Percentiles rank a stretch among this genome's conserved stretches.
Evolutionary conservation across 64 coral and sea anemone species (phyloP).

Genomic region (Hydrozoanthus tunicans): DNA sequence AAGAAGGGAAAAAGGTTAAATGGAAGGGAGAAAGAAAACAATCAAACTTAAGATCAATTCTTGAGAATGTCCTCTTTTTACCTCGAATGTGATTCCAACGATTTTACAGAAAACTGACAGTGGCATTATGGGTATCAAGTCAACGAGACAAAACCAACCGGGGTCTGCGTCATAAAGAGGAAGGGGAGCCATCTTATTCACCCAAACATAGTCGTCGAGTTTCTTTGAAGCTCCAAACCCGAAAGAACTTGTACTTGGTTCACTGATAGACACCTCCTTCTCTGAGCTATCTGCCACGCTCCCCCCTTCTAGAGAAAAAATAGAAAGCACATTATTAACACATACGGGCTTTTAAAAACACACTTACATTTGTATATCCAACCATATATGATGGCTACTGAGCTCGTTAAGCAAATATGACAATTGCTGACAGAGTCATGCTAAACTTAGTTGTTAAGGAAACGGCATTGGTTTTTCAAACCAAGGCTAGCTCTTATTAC

Average conservation of each 20-base stretch:
- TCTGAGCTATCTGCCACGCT: not conserved
- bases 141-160: conserved; percentile 67
- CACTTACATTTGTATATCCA: no score
- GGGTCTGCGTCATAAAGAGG: conserved; percentile 14
- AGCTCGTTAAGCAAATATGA: no score
- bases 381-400: not conserved
- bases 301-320: not conserved
- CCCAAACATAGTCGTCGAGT: conserved; percentile 46
- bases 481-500: no score
- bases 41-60: not conserved
- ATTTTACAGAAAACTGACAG: conserved; percentile 54
- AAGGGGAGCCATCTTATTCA: conserved; percentile 41
- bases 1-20: not conserved
- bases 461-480: no score
- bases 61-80: conserved; percentile 7
- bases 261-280: not conserved
- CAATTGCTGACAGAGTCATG: no score
- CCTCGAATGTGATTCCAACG: conserved; percentile 58
- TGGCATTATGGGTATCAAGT: conserved; percentile 68
- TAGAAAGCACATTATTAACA: not conserved
- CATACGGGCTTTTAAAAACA: not conserved
- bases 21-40: not conserved
- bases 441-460: no score
- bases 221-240: not conserved
- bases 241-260: not conserved